Conservation (phyloP, 2,888 invertebrate genomes). For the Apamea monoglypha region DNA sequence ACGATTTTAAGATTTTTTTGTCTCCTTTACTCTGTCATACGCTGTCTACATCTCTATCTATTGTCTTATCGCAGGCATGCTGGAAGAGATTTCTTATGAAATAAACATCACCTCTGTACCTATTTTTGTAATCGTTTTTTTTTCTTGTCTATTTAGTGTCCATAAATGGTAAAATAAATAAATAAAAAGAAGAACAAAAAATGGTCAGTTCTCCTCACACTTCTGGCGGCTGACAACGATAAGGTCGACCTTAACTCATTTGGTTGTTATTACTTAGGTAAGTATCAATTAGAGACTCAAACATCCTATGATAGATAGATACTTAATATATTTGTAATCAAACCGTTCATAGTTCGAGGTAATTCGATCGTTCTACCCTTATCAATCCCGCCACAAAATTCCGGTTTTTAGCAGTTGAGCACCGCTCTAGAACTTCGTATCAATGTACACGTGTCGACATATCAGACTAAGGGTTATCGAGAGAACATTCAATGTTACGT, state of each 20-base stretch:
- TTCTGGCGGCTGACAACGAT: not conserved
- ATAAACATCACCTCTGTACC: no score
- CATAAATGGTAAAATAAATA: no score
- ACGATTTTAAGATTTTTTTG: no score
- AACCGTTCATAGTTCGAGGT: conserved; percentile 51
- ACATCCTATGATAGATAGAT: not conserved
- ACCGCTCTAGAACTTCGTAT: conserved; percentile 42
- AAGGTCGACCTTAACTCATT: no score
- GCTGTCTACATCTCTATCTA: no score
- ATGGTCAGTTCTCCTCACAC: not conserved
- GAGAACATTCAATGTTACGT: not conserved
- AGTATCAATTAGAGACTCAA: not conserved
- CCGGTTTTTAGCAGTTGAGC: conserved; percentile 37
- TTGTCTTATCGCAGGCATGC: no score
- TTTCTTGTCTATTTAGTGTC: no score
- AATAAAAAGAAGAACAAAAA: no score
- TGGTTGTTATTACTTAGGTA: not conserved
- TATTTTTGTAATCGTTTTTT: no score
- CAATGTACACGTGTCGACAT: conserved; percentile 49
- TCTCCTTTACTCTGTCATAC: no score
- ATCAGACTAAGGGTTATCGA: conserved; percentile 30
- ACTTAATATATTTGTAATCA: conserved; percentile 24
- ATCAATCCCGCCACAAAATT: conserved; percentile 41
- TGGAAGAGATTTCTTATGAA: no score
- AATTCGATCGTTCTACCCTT: conserved; percentile 18